Conservation (phyloP, 2,113 vertebrate genomes). For the Oostethus manadensis region DNA sequence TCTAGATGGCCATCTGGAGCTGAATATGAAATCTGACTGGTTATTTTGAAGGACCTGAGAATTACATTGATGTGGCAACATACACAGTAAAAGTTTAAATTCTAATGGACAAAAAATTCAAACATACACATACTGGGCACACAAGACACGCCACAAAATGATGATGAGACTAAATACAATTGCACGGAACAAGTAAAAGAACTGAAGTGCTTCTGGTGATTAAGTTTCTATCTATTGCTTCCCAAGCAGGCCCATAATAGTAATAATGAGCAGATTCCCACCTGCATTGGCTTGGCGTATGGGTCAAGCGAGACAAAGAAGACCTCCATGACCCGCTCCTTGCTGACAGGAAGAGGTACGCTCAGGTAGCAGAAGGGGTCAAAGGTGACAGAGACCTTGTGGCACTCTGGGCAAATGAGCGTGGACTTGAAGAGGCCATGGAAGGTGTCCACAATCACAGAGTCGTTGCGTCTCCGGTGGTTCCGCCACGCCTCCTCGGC, state of each 20-base stretch:
- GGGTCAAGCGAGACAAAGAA: conserved; percentile 86
- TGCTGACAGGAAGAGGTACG: conserved; percentile 80
- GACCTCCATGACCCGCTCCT: conserved; percentile 83
- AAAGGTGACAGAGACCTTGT: conserved; percentile 84
- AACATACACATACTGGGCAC: too few relatives aligned
- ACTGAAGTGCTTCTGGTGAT: too few relatives aligned
- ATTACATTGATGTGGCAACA: too few relatives aligned
- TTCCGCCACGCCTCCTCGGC: conserved; percentile 86
- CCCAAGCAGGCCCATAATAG: not conserved
- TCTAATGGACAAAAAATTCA: too few relatives aligned
- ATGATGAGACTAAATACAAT: too few relatives aligned
- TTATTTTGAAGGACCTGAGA: too few relatives aligned
- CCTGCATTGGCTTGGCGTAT: conserved; percentile 80
- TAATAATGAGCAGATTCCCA: conserved; percentile 10
- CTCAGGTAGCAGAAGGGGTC: conserved; percentile 92
- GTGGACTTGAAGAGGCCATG: conserved; percentile 91
- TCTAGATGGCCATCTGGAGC: too few relatives aligned
- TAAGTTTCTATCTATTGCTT: too few relatives aligned
- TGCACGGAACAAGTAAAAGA: too few relatives aligned
- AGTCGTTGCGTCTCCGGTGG: conserved; percentile 83
- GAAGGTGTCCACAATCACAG: conserved; percentile 87
- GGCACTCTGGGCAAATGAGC: conserved; percentile 81
- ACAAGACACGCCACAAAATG: too few relatives aligned
- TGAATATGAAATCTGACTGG: too few relatives aligned
- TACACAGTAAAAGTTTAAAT: too few relatives aligned